Base-by-base conservation (phyloP, 2,888 invertebrate genomes). In the Lithophane semibrunnea region DNA sequence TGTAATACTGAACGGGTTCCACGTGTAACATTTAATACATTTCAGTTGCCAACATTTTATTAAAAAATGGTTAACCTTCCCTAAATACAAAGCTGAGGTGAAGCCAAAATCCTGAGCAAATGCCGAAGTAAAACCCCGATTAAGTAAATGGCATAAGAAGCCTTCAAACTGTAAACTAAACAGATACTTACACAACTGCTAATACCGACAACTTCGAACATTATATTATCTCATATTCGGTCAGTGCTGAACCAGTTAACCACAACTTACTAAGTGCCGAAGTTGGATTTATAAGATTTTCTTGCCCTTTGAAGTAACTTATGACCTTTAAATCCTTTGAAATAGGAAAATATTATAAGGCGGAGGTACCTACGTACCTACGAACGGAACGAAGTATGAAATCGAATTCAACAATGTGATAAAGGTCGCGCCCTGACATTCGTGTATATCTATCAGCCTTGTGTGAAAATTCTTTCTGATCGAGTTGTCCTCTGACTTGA, bases 381-480 rank as follows among this genome's bases (percentile, higher is more conserved):
- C 44, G 37, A 42, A 74, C 37, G 58, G 67, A 37, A 73, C n/a
- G 75, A 60, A 63, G 77, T 76, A 78, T 78, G 61, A 78, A 83
- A 80, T 73, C 65, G 77, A 82, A 85, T 82, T 79, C 75, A 77
- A 85, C 76, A 83, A 80, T 73, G 54, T 83, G 64, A 82, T 78
- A 78, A 88, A 88, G 86, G 87, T 87, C 85, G 72, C 77, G 82
- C 52, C 68, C 77, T 81, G 86, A 81, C 79, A 88, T 88, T 88
- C 79, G 74, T 68, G 70, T 77, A 37, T 82, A 78, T 29, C 60
- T 82, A 78, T 29, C 60, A 80, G 72, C 63, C 79, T 67, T 74
- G 73, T 69, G 60, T 67, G 64, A 80, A 85, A 80, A 83, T 81
- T 82, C 56, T 77, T 82, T 78, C 73, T 79, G 80, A 87, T 87